Conservation (phyloP, 2,113 vertebrate genomes). For the Sinosuthora webbiana region DNA sequence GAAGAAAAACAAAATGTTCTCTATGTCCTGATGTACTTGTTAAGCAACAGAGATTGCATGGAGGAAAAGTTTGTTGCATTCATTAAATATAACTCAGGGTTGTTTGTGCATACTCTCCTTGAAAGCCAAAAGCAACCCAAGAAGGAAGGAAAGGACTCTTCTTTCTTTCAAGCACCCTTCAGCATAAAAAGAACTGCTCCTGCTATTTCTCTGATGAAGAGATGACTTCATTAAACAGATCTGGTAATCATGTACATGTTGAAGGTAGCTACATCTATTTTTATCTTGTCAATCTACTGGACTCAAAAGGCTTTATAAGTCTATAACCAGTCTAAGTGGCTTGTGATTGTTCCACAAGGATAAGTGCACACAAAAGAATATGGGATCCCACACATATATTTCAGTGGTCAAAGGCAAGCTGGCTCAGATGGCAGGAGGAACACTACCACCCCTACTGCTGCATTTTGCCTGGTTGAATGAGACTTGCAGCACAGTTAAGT, state of each 20-base stretch:
- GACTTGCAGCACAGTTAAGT: neutral
- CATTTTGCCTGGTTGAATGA: neutral
- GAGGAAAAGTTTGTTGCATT: conserved; percentile 2
- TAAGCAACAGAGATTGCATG: neutral
- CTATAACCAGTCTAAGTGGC: neutral
- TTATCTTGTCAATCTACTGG: neutral
- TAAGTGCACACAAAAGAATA: neutral
- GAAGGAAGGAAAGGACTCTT: conserved; percentile 13
- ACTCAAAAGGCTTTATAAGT: neutral
- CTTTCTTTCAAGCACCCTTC: conserved; percentile 32
- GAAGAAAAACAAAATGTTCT: conserved; percentile 43
- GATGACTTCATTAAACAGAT: conserved; percentile 9
- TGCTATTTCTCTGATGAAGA: conserved; percentile 31
- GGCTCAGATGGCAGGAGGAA: neutral
- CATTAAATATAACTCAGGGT: conserved; percentile 20
- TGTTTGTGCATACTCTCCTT: neutral
- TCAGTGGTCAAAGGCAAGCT: neutral
- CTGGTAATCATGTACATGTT: neutral
- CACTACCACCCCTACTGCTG: neutral
- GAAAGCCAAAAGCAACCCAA: conserved; percentile 16
- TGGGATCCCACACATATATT: neutral
- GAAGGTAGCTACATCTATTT: conserved; percentile 19
- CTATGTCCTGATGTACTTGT: neutral
- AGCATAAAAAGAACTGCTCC: neutral
- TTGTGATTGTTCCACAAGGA: neutral